Conservation (phyloP, 2,888 invertebrate genomes). For the Hirtodrosophila duncani region DNA sequence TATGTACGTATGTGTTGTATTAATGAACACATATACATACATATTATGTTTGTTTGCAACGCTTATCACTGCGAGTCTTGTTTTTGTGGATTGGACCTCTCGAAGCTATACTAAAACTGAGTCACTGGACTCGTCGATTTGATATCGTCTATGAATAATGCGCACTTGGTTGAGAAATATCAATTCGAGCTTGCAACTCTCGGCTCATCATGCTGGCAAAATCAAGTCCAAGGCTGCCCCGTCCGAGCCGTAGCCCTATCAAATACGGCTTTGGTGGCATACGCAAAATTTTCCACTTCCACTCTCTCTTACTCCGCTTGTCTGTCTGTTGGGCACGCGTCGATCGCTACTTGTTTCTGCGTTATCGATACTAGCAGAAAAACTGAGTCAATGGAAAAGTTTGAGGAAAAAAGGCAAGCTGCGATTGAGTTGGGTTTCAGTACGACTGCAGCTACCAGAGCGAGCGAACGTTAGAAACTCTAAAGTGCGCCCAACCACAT, state of each 20-base stretch:
- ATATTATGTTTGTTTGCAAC: too few species aligned
- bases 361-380: constrained; percentile 42
- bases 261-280: constrained; percentile 6
- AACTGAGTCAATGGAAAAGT: constrained; percentile 57
- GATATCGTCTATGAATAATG: constrained; percentile 42
- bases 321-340: constrained; percentile 17
- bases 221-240: constrained; percentile 34
- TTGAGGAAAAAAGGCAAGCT: constrained; percentile 38
- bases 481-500: too few species aligned
- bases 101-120: constrained; percentile 33
- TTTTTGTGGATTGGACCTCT: constrained; percentile 43
- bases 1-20: constrained; percentile 9
- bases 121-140: constrained; percentile 38
- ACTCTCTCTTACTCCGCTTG: constrained; percentile 9
- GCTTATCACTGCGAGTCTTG: constrained; percentile 36
- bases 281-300: constrained; percentile 30
- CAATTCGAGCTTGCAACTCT: constrained; percentile 15
- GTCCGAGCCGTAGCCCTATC: constrained; percentile 23
- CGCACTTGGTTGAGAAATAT: constrained; percentile 10
- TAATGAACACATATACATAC: too few species aligned
- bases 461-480: too few species aligned
- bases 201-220: too few species aligned
- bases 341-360: neutral
- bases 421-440: constrained; percentile 33
- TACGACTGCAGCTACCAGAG: constrained; percentile 37